Conservation (phyloP, 2,888 invertebrate genomes). For the Calameuta idolon region DNA sequence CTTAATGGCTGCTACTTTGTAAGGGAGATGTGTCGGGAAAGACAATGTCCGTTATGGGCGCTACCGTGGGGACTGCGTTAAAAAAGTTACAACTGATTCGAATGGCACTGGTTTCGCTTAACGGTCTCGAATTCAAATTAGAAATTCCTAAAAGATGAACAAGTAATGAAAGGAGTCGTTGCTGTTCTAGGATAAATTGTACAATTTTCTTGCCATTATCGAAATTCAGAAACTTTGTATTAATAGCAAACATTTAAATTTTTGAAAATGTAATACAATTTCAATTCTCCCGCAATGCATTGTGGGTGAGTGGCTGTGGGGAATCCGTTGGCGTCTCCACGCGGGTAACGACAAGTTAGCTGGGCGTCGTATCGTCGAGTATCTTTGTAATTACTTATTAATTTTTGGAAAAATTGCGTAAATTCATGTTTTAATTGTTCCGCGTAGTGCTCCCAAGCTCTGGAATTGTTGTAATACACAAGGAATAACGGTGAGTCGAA, state of each 20-base stretch:
- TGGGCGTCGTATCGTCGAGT: background rate
- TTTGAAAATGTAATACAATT: background rate
- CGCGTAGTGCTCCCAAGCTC: background rate
- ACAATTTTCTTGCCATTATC: background rate
- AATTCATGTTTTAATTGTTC: background rate
- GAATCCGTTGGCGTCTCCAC: background rate
- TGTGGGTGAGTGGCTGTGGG: background rate
- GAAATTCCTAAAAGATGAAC: background rate
- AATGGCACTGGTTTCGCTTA: background rate
- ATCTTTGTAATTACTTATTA: background rate
- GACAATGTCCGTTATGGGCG: background rate
- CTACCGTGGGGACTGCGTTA: background rate
- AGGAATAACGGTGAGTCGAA: background rate
- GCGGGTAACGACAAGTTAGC: background rate
- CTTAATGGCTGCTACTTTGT: too few species aligned
- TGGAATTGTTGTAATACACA: background rate
- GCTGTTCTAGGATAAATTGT: background rate
- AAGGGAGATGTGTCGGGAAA: too few species aligned
- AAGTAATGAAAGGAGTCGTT: background rate
- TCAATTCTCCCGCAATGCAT: background rate
- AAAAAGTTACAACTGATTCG: background rate
- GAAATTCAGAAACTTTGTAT: background rate
- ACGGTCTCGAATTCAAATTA: background rate
- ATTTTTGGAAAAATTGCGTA: background rate
- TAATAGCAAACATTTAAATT: background rate